Conservation (phyloP, 2,888 invertebrate genomes). For the Tetropium fuscum region DNA sequence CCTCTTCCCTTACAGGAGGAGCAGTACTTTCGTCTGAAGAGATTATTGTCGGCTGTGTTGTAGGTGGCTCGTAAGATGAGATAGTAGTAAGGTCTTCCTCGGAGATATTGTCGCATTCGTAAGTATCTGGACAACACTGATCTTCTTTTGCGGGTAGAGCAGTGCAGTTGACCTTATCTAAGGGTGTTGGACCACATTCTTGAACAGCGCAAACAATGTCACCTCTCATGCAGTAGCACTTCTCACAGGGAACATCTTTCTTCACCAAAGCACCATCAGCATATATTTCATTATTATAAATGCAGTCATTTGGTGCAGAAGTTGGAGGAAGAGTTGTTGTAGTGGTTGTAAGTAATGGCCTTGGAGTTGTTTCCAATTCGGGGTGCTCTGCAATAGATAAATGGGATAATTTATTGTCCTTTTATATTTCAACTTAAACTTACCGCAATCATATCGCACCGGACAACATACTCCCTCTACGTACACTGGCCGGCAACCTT, state of each 20-base stretch:
- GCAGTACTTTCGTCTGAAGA: constrained; percentile 26
- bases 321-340: constrained; percentile 74
- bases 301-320: constrained; percentile 79
- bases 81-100: constrained; percentile 62
- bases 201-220: constrained; percentile 94
- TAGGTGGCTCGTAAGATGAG: constrained; percentile 40
- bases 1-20: constrained; percentile 30
- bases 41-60: constrained; percentile 40
- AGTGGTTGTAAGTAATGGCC: constrained; percentile 69
- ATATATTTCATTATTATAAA: constrained; percentile 78
- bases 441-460: constrained; percentile 92
- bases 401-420: background rate
- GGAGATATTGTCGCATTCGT: constrained; percentile 82
- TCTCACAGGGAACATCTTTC: constrained; percentile 86
- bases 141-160: constrained; percentile 82
- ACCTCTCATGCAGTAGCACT: constrained; percentile 95
- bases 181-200: constrained; percentile 84
- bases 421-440: constrained; percentile 58
- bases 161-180: constrained; percentile 86
- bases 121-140: constrained; percentile 90
- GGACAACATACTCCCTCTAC: constrained; percentile 94
- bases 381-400: constrained; percentile 75
- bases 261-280: constrained; percentile 85
- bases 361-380: constrained; percentile 72
- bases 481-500: constrained; percentile 91